Evolutionary conservation across 2,888 invertebrate species (phyloP), one percentile per base, ranked within the genome.

Genomic region (Trichogramma dendrolimi): DNA sequence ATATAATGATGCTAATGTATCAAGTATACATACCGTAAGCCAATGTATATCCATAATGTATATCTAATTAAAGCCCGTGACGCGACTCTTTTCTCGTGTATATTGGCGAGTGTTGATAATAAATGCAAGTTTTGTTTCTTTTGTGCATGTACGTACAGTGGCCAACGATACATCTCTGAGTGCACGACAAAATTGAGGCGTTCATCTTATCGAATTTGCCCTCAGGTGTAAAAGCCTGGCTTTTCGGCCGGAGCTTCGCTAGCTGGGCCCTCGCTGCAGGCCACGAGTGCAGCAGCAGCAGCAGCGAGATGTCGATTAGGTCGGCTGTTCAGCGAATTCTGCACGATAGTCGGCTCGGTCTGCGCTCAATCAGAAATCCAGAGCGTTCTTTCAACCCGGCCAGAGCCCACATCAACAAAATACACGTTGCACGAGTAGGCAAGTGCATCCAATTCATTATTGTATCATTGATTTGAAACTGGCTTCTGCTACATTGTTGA

Each of bases 391-490:
- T 68, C 67, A 67, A 70, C 63, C 69, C 68, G 63, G 61, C 71
- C 55, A 70, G 69, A 60, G 69, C 67, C 55, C 67, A 73, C 53
- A 58, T 68, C 67, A 70, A 72, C 78, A 78, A 78, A 67, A 78
- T 78, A 78, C 77, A 78, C 75, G 73, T 75, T 76, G 73, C 67
- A 65, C 73, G 73, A 75, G 70, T 73, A 76, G 76, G 77, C 74
- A 64, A 75, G 73, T 70, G 27, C 54, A 1, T n/a, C n/a, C n/a
- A n/a, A n/a, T n/a, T n/a, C 4, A n/a, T 10, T 8, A 8, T 46
- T 56, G 11, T 8, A 6, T 39, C 1, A 5, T 4, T 2, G 4
- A 4, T 1, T 11, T 4, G 41, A 39, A 49, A 6, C 38, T n/a
- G 38, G 14, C 47, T 6, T 58, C 11, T n/a, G 14, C 44, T 47